phyloP scores from a whole-genome alignment of 2,797 vertebrate species.

The Myotis myotis region DNA sequence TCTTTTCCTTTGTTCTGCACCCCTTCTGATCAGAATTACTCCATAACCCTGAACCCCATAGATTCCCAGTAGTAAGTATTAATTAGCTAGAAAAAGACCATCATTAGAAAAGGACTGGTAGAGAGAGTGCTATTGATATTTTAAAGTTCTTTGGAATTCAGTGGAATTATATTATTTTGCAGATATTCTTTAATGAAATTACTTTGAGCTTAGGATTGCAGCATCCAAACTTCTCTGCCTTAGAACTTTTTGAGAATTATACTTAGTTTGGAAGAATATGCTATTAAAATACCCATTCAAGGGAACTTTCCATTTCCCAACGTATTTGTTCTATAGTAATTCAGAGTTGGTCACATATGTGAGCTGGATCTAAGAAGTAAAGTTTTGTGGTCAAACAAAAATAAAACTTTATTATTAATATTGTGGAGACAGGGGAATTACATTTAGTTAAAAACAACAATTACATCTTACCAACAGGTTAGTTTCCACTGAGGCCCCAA shows the following conservation, averaged over 20 bases:
- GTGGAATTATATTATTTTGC: conserved; percentile 4
- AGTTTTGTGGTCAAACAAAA: conserved; percentile 14
- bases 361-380: conserved; percentile 11
- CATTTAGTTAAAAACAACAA: neutral
- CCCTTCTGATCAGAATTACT: neutral
- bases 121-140: neutral
- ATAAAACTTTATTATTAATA: conserved; percentile 13
- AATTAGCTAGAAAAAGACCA: neutral
- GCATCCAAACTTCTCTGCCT: conserved; percentile 2
- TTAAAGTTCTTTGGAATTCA: neutral
- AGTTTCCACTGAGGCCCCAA: neutral
- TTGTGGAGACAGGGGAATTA: conserved; percentile 34
- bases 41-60: neutral
- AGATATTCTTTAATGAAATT: conserved; percentile 9
- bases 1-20: neutral
- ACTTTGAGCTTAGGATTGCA: neutral
- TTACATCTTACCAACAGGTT: neutral
- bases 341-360: conserved; percentile 31
- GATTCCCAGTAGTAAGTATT: neutral
- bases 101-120: neutral
- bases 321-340: neutral
- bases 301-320: conserved; percentile 8
- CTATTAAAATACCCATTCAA: conserved; percentile 28
- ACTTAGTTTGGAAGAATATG: conserved; percentile 17
- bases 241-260: neutral